Conservation (phyloP, 2,888 invertebrate genomes). For the Ectemnius lituratus region DNA sequence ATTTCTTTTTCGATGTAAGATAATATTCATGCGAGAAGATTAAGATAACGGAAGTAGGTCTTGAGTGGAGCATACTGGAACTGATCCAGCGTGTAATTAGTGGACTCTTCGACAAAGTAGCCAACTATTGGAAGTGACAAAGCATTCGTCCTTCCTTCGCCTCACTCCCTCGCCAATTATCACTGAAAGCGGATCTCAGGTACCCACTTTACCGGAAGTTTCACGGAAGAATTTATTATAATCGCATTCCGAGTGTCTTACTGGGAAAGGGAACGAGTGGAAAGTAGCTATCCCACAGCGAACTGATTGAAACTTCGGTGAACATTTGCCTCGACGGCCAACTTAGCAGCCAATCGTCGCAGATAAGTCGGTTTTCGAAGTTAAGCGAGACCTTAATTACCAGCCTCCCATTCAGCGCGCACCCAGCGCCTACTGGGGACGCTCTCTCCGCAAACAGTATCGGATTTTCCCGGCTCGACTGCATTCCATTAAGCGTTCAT, state of each 20-base stretch:
- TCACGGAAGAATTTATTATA: constrained; percentile 64
- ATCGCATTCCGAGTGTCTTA: constrained; percentile 60
- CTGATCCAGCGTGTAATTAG: no score
- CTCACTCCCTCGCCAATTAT: constrained; percentile 49
- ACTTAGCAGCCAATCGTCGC: constrained; percentile 59
- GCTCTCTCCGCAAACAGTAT: constrained; percentile 25
- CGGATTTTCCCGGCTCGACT: not conserved
- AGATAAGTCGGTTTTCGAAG: constrained; percentile 62
- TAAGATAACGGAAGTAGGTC: no score
- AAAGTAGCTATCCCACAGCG: constrained; percentile 48
- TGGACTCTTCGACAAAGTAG: no score
- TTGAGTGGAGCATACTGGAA: no score
- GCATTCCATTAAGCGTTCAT: no score
- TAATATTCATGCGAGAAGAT: no score
- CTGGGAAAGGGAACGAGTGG: constrained; percentile 46
- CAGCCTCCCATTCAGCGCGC: constrained; percentile 27
- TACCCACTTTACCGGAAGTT: constrained; percentile 56
- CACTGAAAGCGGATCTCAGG: constrained; percentile 55
- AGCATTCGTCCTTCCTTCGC: not conserved
- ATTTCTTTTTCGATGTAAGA: no score
- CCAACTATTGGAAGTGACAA: no score
- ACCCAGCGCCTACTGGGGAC: constrained; percentile 16
- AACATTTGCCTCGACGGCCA: constrained; percentile 52
- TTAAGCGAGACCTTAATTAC: constrained; percentile 64
- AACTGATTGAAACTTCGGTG: constrained; percentile 59